Base-by-base conservation (phyloP, 2,888 invertebrate genomes). In the Folsomia candida region DNA sequence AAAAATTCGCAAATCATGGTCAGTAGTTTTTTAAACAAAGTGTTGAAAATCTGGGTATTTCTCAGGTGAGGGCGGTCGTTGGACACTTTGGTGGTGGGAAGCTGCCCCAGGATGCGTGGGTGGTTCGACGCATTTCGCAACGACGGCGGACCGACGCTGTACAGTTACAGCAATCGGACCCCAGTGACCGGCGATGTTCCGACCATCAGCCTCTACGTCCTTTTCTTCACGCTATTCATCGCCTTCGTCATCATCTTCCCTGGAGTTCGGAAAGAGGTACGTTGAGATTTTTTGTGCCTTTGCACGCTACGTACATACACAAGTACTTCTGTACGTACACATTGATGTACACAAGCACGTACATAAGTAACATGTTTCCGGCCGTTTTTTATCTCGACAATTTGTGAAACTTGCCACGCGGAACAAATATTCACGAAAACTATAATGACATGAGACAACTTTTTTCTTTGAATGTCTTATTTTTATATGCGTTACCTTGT, bases 211-310 rank as follows among this genome's bases (percentile, higher is more conserved):
- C 89, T 94, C 79, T 88, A 92, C 79, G 88, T 94, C 80, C 88
- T 94, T 74, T 95, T 97, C 83, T 89, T 90, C 82, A 96, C 97
- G 76, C 87, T 97, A 79, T 94, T 94, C 85, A 86, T 94, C 81
- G 97, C 97, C 78, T 97, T 98, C 85, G 88, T 97, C 82, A 91
- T 96, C 82, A 91, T 98, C 82, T 93, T 97, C 85, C 97, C 97
- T 67, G 98, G 98, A 77, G 91, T 94, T 82, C 87, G 94, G 82
- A 94, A 94, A 86, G 92, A 94, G 90, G 94, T 93, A 83, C 86
- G 84, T 78, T 9, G 4, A 20, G 22, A 4, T 54, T 54, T 54
- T 54, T 54, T 54, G 11, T 14, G 54, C 22, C 4, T 37, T 37
- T 37, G 6, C 37, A 9, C 37, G 37, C 37, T 37, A 9, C 37